Conservation (phyloP, 37 sponge, comb jelly and placozoan genomes). For the Theonella swinhoei region DNA sequence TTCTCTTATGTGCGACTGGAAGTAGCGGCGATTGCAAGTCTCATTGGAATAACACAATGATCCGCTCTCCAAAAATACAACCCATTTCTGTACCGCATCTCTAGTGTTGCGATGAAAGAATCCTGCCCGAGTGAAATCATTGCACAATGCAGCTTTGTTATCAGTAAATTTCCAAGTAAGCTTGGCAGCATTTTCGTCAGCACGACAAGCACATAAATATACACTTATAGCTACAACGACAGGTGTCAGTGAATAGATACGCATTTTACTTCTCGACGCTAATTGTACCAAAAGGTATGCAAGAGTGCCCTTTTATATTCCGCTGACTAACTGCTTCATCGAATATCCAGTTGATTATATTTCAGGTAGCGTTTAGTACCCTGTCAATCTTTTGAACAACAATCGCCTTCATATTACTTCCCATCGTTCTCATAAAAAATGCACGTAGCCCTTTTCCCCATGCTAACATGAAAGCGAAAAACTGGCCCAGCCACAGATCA, state of each 20-base stretch:
- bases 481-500: no score
- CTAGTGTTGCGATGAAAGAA: constrained; percentile 36
- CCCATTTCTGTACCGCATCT: constrained; percentile 55
- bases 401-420: no score
- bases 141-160: constrained; percentile 58
- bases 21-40: constrained; percentile 69
- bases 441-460: no score
- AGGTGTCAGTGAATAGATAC: not conserved
- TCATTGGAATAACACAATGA: constrained; percentile 62
- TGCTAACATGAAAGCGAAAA: no score
- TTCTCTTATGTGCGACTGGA: not conserved
- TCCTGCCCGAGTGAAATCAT: constrained; percentile 75
- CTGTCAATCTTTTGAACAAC: no score
- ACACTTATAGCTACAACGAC: not conserved
- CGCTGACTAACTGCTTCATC: not conserved
- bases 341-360: no score
- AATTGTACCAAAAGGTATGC: no score
- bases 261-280: no score
- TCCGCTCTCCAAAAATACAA: constrained; percentile 88
- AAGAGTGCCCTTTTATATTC: not conserved
- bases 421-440: no score
- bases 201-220: not conserved
- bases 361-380: no score
- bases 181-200: not conserved
- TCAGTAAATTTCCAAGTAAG: constrained; percentile 43